These are phyloP conservation scores for Avahi laniger DNA, from an alignment of 2,797 vertebrate genomes.

Conservation along the genomic window DNA sequence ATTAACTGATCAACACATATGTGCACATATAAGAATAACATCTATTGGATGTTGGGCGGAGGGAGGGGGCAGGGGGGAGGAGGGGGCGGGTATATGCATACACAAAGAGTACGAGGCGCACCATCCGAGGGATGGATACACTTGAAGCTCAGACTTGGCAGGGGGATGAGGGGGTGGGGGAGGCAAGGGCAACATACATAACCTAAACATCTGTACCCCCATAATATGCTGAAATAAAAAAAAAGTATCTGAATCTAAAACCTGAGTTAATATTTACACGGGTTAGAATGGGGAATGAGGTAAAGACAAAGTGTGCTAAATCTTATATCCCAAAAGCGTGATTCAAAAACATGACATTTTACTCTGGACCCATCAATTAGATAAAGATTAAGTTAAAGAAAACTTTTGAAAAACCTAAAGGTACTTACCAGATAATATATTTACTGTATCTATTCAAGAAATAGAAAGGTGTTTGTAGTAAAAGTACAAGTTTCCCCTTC, in stretches of 20 bases:
- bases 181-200: too few species aligned
- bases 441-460: constrained; percentile 33
- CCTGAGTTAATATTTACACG: background rate
- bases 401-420: constrained; percentile 20
- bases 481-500: constrained; percentile 30
- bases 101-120: too few species aligned
- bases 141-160: too few species aligned
- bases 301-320: background rate
- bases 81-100: too few species aligned
- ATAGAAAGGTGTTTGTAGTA: background rate
- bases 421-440: background rate
- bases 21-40: too few species aligned
- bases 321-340: background rate
- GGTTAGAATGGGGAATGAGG: background rate
- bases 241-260: constrained; percentile 13
- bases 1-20: too few species aligned
- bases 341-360: constrained; percentile 3
- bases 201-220: too few species aligned
- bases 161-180: too few species aligned
- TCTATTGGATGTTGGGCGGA: too few species aligned
- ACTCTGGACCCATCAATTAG: background rate
- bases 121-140: too few species aligned
- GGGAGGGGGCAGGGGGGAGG: too few species aligned
- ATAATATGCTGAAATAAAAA: too few species aligned
- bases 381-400: constrained; percentile 36